Evolutionary conservation across 2,113 vertebrate species (phyloP).

Genomic region (Pipa parva): DNA sequence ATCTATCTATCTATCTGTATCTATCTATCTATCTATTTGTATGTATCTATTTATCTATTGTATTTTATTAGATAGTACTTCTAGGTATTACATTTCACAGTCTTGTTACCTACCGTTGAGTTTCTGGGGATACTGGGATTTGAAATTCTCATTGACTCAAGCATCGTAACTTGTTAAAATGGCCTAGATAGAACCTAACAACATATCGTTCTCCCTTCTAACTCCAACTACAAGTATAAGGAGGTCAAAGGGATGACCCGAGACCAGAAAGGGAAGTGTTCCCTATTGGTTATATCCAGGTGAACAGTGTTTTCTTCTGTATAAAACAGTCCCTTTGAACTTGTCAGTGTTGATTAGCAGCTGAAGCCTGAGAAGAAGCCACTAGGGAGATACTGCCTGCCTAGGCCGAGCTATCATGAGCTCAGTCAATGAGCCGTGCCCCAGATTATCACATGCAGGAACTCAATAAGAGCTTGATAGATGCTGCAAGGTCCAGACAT

Average conservation of each 20-base stretch:
- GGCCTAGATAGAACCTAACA: no score
- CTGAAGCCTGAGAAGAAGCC: not conserved
- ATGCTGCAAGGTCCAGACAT: not conserved
- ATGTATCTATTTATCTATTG: no score
- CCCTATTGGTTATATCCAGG: not conserved
- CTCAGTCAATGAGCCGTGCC: not conserved
- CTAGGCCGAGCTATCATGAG: not conserved
- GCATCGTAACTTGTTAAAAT: no score
- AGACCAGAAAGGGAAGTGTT: not conserved
- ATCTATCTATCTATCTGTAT: no score
- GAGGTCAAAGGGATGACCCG: not conserved
- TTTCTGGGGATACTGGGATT: no score
- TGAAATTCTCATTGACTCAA: no score
- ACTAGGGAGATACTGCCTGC: not conserved
- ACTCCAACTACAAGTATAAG: no score
- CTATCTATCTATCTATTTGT: no score
- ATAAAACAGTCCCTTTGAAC: not conserved
- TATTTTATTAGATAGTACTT: no score
- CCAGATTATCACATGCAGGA: conserved; percentile 26
- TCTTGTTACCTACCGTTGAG: no score
- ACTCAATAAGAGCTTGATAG: not conserved
- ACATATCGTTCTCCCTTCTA: no score
- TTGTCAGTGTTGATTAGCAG: not conserved
- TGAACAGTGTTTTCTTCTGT: not conserved
- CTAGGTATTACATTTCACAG: no score